phyloP scores from a whole-genome alignment of 1,140 invertebrate genomes.

The Acyrthosiphon pisum region DNA sequence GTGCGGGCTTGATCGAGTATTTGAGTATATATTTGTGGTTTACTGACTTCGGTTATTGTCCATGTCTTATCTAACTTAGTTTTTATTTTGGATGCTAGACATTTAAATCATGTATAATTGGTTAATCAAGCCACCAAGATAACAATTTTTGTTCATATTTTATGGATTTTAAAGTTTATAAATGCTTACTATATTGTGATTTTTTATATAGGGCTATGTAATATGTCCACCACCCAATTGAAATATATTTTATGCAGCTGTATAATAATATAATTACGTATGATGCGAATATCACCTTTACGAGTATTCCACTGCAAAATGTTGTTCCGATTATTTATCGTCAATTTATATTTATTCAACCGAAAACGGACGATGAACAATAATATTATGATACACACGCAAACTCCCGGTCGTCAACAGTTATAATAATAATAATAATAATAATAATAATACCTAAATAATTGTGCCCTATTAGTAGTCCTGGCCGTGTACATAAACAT shows the following conservation, averaged over 20 bases:
- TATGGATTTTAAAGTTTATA: too few species aligned
- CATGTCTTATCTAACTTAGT: neutral
- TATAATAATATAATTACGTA: neutral
- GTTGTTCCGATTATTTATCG: neutral
- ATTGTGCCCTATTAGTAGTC: neutral
- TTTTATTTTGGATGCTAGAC: neutral
- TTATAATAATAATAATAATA: neutral
- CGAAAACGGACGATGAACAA: neutral
- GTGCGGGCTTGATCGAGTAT: too few species aligned
- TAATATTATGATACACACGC: neutral
- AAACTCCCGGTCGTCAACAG: neutral
- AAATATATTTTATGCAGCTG: too few species aligned
- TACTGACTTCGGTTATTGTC: too few species aligned
- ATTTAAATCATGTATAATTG: neutral
- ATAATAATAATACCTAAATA: neutral
- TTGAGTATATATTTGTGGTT: too few species aligned
- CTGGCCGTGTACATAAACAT: neutral
- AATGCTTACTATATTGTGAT: neutral
- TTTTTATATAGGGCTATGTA: neutral
- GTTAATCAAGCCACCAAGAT: neutral
- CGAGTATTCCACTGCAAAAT: neutral
- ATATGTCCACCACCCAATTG: neutral
- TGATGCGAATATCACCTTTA: neutral
- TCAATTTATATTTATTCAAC: neutral
- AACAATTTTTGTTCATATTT: neutral